Evolutionary conservation across 1,140 invertebrate species (phyloP).

Genomic region (Sycobia sp.): DNA sequence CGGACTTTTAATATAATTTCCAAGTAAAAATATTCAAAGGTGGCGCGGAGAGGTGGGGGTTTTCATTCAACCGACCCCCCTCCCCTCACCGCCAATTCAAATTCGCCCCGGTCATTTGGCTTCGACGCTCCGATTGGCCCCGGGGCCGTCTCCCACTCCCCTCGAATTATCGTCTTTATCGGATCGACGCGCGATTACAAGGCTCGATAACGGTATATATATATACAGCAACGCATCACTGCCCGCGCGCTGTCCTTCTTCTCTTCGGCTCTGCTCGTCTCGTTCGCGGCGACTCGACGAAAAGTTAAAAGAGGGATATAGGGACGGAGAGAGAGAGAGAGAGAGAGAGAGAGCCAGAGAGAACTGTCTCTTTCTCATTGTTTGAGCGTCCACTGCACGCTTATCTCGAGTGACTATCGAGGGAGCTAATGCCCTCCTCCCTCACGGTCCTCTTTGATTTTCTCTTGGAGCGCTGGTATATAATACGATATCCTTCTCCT

Average conservation of each 20-base stretch:
- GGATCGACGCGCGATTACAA: constrained; percentile 7
- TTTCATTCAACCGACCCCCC: no score
- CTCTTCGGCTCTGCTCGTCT: background rate
- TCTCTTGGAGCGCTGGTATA: background rate
- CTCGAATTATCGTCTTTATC: constrained; percentile 29
- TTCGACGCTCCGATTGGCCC: constrained; percentile 6
- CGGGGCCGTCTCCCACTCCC: no score
- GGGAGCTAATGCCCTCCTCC: no score
- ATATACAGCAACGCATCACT: background rate
- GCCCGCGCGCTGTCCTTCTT: background rate
- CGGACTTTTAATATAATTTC: constrained; percentile 26
- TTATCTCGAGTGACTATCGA: no score
- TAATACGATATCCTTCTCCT: no score
- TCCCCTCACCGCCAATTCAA: constrained; percentile 15
- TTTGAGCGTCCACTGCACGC: no score
- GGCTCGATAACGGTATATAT: constrained; percentile 20
- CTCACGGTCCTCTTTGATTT: background rate
- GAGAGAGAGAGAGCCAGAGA: no score
- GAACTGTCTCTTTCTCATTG: no score
- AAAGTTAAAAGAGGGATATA: no score
- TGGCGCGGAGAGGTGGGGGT: no score
- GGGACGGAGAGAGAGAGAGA: no score
- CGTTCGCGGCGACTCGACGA: constrained; percentile 1
- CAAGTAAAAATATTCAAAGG: no score
- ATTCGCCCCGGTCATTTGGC: constrained; percentile 23